Evolutionary conservation across 2,888 invertebrate species (phyloP).

Genomic region (Apodemia mormo): DNA sequence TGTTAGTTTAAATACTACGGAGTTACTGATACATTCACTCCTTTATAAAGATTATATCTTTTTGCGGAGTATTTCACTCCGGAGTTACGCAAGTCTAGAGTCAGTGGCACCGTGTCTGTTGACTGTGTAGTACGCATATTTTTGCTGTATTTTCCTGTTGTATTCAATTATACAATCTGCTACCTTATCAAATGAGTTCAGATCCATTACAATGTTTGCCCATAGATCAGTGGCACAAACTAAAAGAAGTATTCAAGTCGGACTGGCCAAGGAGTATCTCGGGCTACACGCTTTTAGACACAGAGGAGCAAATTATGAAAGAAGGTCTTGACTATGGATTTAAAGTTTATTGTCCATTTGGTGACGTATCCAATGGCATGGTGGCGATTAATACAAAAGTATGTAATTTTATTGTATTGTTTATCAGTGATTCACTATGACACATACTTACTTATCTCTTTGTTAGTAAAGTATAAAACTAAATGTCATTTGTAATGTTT

Average conservation of each 20-base stretch:
- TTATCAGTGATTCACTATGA: background rate
- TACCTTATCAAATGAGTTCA: constrained; percentile 25
- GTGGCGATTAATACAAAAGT: constrained; percentile 57
- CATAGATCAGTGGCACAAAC: constrained; percentile 45
- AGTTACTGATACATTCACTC: too few relatives aligned
- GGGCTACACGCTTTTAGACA: constrained; percentile 57
- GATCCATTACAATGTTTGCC: constrained; percentile 44
- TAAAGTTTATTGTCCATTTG: constrained; percentile 64
- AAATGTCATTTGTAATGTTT: background rate
- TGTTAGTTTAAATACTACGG: too few relatives aligned
- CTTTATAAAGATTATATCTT: too few relatives aligned
- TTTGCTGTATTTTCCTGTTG: background rate
- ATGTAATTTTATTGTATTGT: constrained; percentile 21
- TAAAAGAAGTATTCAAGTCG: constrained; percentile 43
- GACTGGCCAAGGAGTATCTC: constrained; percentile 56
- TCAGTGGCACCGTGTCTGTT: background rate
- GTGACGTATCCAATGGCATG: constrained; percentile 59
- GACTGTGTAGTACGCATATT: background rate
- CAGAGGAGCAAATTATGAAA: constrained; percentile 52
- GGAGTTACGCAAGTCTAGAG: background rate
- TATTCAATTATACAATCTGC: background rate
- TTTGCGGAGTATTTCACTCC: too few relatives aligned
- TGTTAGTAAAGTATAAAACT: background rate
- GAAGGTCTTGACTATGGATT: constrained; percentile 48
- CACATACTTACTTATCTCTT: background rate